Percentiles rank a stretch among this genome's conserved stretches.
phyloP scores from a whole-genome alignment of 2,888 invertebrate genomes.

The Drosophila paramelanica region DNA sequence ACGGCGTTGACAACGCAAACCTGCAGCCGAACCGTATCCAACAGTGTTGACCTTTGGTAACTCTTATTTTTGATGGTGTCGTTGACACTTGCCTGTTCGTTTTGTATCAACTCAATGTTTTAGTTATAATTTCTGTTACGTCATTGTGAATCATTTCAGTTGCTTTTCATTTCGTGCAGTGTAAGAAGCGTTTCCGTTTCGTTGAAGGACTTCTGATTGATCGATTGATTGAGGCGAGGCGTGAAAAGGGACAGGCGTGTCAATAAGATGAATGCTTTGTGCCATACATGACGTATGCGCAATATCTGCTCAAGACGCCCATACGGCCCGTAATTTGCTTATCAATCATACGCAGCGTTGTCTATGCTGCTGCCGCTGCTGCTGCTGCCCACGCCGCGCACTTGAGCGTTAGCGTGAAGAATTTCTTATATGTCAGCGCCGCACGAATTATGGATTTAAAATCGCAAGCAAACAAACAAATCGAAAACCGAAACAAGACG shows the following conservation, averaged over 20 bases:
- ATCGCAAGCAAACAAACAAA: constrained; percentile 49
- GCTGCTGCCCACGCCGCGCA: constrained; percentile 46
- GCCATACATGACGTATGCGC: constrained; percentile 54
- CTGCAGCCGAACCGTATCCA: constrained; percentile 26
- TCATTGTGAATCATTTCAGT: constrained; percentile 68
- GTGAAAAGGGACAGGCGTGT: constrained; percentile 52
- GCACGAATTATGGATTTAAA: constrained; percentile 71
- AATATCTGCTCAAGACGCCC: constrained; percentile 42
- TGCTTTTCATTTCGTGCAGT: constrained; percentile 20
- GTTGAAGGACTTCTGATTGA: constrained; percentile 62
- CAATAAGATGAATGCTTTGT: constrained; percentile 26
- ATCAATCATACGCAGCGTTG: constrained; percentile 76
- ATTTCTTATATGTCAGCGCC: constrained; percentile 64
- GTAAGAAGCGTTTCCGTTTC: constrained; percentile 58
- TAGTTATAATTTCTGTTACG: constrained; percentile 56
- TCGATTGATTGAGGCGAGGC: constrained; percentile 44
- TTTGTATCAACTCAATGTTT: constrained; percentile 43
- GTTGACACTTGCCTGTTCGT: constrained; percentile 58
- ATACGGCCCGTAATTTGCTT: constrained; percentile 58
- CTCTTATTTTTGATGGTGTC: constrained; percentile 56
- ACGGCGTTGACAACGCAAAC: constrained; percentile 49
- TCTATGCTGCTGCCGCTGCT: constrained; percentile 3
- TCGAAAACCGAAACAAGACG: constrained; percentile 31
- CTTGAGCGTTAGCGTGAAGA: constrained; percentile 42
- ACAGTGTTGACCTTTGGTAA: constrained; percentile 65